phyloP scores from a whole-genome alignment of 1,140 invertebrate species.

The Drepana arcuata region DNA sequence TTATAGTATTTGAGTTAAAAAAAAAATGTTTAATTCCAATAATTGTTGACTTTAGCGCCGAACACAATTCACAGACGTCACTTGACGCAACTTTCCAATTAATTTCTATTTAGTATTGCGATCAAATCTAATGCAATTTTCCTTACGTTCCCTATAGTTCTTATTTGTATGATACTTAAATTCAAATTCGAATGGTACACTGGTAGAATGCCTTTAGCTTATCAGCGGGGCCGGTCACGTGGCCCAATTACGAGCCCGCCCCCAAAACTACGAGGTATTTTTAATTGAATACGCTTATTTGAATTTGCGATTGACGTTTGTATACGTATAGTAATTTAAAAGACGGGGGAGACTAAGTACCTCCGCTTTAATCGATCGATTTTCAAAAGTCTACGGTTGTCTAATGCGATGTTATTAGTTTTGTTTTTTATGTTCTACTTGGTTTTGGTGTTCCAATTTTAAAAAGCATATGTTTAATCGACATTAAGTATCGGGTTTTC shows the following conservation, averaged over 20 bases:
- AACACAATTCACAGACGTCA: constrained; percentile 8
- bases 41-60: not conserved
- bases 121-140: constrained; percentile 18
- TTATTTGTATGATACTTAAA: too few species aligned
- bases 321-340: constrained; percentile 5
- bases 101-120: constrained; percentile 37
- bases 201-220: not conserved
- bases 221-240: constrained; percentile 19
- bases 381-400: too few species aligned
- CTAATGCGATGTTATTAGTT: too few species aligned
- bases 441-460: too few species aligned
- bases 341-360: too few species aligned
- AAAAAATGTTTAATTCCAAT: not conserved
- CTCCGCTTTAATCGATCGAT: too few species aligned
- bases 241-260: constrained; percentile 33
- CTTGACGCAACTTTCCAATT: constrained; percentile 44
- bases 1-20: not conserved
- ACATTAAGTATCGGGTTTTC: too few species aligned
- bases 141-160: too few species aligned
- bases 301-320: constrained; percentile 45
- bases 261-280: constrained; percentile 33
- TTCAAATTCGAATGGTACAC: not conserved
- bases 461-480: too few species aligned
- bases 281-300: constrained; percentile 59
- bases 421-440: too few species aligned